Evolutionary conservation across 2,888 invertebrate genomes (phyloP).

Genomic region (Dynastes hyllus): DNA sequence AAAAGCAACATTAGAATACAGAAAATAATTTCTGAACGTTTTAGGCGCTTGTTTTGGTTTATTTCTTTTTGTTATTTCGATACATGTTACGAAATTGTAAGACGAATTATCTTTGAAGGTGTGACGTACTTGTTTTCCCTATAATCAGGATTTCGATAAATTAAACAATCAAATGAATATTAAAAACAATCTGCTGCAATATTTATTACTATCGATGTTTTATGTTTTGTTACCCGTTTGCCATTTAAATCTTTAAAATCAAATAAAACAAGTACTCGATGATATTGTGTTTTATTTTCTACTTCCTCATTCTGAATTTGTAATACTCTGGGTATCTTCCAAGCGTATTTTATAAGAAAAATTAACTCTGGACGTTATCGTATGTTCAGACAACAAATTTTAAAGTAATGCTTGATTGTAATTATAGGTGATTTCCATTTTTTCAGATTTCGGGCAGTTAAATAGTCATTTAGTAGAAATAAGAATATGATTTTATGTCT

Average conservation of each 20-base stretch:
- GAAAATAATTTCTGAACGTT: constrained; percentile 27
- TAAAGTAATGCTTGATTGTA: too few relatives aligned
- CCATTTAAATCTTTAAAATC: constrained; percentile 48
- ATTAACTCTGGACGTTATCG: too few relatives aligned
- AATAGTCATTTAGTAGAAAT: too few relatives aligned
- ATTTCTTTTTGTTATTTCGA: constrained; percentile 30
- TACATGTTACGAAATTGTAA: constrained; percentile 41
- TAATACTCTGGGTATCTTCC: too few relatives aligned
- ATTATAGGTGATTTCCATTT: too few relatives aligned
- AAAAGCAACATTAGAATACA: constrained; percentile 41
- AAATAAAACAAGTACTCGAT: constrained; percentile 52
- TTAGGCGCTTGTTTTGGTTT: constrained; percentile 43
- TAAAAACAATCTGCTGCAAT: constrained; percentile 22
- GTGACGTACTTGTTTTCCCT: constrained; percentile 48
- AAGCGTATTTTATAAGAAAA: too few relatives aligned
- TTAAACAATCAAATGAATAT: constrained; percentile 10
- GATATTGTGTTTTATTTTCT: constrained; percentile 40
- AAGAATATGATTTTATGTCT: too few relatives aligned
- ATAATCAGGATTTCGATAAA: not conserved
- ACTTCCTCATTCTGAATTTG: too few relatives aligned
- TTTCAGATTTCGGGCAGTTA: too few relatives aligned
- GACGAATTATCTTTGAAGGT: constrained; percentile 29
- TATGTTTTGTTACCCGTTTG: constrained; percentile 29
- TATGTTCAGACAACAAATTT: too few relatives aligned
- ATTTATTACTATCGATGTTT: constrained; percentile 25